Evolutionary conservation across 2,888 invertebrate species (phyloP).

Genomic region (Perdita meconis): DNA sequence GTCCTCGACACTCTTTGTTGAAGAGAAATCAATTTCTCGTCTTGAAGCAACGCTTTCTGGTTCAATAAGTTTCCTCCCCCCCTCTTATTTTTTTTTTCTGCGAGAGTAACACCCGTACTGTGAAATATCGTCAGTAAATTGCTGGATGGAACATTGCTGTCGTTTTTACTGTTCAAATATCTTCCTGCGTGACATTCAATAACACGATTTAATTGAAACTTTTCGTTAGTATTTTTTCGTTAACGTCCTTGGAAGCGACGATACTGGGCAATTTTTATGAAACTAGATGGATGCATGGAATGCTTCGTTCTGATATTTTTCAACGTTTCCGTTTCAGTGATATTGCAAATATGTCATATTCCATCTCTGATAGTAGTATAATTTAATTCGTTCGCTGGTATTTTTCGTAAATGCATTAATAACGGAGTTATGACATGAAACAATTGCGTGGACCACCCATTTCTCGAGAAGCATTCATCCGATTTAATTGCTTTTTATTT

Average conservation of each 20-base stretch:
- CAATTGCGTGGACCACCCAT: too few relatives aligned
- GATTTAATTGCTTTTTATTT: too few relatives aligned
- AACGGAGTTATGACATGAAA: too few relatives aligned
- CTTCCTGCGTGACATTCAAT: neutral
- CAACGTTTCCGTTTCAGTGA: neutral
- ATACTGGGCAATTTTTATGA: neutral
- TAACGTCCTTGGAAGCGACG: slow-evolving; percentile 11
- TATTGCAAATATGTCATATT: too few relatives aligned
- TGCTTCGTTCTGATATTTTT: neutral
- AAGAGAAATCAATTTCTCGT: slow-evolving; percentile 28
- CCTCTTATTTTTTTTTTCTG: neutral
- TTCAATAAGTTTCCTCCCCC: neutral
- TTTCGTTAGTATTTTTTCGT: slow-evolving; percentile 11
- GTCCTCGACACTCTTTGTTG: neutral
- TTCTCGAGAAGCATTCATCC: too few relatives aligned
- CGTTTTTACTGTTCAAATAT: neutral
- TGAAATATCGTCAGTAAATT: slow-evolving; percentile 19
- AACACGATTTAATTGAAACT: slow-evolving; percentile 5
- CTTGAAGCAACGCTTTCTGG: neutral
- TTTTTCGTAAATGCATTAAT: too few relatives aligned
- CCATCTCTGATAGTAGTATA: too few relatives aligned
- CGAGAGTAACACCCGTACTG: neutral
- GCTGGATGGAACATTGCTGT: neutral
- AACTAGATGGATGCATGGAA: neutral
- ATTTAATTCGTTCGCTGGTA: too few relatives aligned